Base-by-base conservation (phyloP, 2,113 vertebrate genomes). In the Phylloscopus whistleri region DNA sequence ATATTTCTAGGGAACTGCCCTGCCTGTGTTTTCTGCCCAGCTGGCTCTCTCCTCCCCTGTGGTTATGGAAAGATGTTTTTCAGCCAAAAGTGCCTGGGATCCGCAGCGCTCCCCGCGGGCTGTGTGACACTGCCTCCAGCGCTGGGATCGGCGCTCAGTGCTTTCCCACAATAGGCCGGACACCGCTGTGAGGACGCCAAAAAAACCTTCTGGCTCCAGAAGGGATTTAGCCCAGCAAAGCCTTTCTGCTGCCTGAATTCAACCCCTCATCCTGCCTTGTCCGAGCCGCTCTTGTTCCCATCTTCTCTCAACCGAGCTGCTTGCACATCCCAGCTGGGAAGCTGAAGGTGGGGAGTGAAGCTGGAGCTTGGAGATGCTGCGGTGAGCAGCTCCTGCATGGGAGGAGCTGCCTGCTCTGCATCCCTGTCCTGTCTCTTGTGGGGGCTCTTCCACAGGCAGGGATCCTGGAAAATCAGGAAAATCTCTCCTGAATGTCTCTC, bases 1-100 rank as follows among this genome's bases (percentile, higher is more conserved):
- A 4, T 94, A 73, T 85, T 97, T 91, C 94, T 75, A 83, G 74
- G 87, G 94, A 94, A 58, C 77, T 89, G 91, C 69, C 87, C 66
- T 95, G 95, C 66, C n/a, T 51, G 46, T 46, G 43, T 60, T 91
- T 79, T 87, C 66, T 95, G 81, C 89, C 84, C 74, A 89, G 74
- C 81, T 89, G 91, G 69, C 74, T 95, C 74, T 80, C 46, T 91
- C 70, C 66, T 85, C 70, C 53, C 60, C 70, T 52, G 93, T 56
- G 84, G 86, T 93, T 89, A 85, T 26, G 81, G 90, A 91, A 91
- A 94, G 74, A 89, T 41, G 58, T 41, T 69, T 94, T 95, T 41
- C 66, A 72, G 78, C 84, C 92, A 74, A 24, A 86, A 86, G n/a
- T 28, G 55, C 66, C 59, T 86, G 19, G 92, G 35, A 82, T 60